phyloP scores from a whole-genome alignment of 2,888 invertebrate genomes.

The Anodontia alba region DNA sequence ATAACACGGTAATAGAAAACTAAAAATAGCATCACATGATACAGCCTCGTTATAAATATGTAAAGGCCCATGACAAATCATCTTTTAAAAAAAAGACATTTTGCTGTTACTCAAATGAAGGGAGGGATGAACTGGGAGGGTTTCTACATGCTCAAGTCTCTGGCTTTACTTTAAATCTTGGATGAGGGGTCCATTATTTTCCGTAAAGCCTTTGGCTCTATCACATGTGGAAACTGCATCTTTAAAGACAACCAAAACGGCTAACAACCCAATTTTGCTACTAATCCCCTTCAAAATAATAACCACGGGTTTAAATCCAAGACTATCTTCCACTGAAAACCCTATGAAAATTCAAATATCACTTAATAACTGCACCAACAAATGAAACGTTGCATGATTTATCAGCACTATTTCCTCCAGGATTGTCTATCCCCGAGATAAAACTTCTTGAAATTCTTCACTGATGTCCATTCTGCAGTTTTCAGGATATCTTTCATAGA shows the following conservation, averaged over 20 bases:
- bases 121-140: not conserved
- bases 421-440: not conserved
- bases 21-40: not conserved
- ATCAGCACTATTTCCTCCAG: not conserved
- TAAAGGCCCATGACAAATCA: not conserved
- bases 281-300: not conserved
- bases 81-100: not conserved
- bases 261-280: not conserved
- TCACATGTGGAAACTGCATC: not conserved
- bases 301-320: not conserved
- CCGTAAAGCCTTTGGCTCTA: not conserved
- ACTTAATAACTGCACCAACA: not conserved
- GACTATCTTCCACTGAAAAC: not conserved
- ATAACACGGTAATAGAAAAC: no score
- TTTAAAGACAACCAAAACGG: not conserved
- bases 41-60: not conserved
- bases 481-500: not conserved
- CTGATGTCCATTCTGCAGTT: not conserved
- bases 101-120: not conserved
- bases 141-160: constrained; percentile 1
- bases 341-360: not conserved
- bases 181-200: constrained; percentile 5
- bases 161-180: not conserved
- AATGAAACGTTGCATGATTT: not conserved
- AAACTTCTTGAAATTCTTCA: not conserved